Evolutionary conservation across 1,140 invertebrate species (phyloP).

Genomic region (Lepidurus packardi): DNA sequence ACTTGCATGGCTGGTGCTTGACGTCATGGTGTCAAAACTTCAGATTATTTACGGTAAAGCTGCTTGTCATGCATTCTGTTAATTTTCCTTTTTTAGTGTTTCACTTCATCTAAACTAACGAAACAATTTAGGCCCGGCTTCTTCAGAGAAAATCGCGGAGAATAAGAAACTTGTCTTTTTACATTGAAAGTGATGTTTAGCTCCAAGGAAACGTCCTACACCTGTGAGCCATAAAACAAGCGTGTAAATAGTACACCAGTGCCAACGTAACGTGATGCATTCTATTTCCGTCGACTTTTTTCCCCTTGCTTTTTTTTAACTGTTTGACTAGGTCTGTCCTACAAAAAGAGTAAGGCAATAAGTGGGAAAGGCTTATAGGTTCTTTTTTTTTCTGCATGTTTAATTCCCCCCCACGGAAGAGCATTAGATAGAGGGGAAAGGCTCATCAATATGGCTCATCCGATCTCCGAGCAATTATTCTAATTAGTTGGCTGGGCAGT

Average conservation of each 20-base stretch:
- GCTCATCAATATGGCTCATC: background rate
- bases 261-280: background rate
- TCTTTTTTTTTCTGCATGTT: no score
- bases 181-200: background rate
- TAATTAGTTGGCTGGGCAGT: conserved; percentile 18
- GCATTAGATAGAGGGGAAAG: background rate
- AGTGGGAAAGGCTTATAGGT: no score
- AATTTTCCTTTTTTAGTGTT: no score
- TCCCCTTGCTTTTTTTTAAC: background rate
- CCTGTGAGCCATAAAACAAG: conserved; percentile 12
- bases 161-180: background rate
- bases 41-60: no score
- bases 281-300: background rate
- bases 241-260: background rate
- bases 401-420: background rate
- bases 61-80: no score
- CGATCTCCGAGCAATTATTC: conserved; percentile 10
- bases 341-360: no score
- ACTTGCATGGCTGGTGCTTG: no score
- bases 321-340: background rate
- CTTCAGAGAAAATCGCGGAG: no score
- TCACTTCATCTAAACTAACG: no score
- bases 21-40: no score
- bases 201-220: background rate
- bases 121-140: no score